Conservation (phyloP, 2,797 vertebrate genomes). For the Vultur gryphus region DNA sequence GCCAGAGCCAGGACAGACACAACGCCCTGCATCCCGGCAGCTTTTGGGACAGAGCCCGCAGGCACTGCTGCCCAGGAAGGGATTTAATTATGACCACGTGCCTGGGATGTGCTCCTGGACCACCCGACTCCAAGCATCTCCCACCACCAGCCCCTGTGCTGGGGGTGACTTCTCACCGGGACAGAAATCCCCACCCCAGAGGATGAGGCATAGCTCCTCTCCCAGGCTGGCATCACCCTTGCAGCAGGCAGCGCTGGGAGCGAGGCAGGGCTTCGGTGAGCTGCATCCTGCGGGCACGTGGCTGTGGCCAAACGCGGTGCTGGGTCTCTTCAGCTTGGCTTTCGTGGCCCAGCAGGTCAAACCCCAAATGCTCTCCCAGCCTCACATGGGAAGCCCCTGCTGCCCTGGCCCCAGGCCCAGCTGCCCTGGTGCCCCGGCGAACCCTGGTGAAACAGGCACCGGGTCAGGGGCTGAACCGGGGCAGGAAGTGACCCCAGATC, state of each 20-base stretch:
- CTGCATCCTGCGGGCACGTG: accelerated
- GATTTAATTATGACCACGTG: not conserved
- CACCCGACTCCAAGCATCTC: not conserved
- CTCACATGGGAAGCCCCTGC: accelerated
- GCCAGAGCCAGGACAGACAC: not conserved
- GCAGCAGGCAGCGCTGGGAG: not conserved
- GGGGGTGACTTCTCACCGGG: not conserved
- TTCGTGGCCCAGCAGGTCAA: not conserved
- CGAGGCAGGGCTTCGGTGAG: accelerated
- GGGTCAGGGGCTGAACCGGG: too few species aligned
- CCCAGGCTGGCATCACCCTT: not conserved
- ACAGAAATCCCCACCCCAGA: not conserved
- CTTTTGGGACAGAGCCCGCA: not conserved
- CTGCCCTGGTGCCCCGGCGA: too few species aligned
- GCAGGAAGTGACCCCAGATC: not conserved
- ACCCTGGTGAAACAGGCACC: not conserved
- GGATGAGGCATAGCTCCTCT: not conserved
- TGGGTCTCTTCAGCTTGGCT: not conserved
- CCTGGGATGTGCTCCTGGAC: not conserved
- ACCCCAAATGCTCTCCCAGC: not conserved
- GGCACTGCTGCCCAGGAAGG: not conserved
- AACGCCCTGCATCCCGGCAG: not conserved
- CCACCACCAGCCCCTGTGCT: not conserved
- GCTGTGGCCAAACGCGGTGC: accelerated
- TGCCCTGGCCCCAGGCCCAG: too few species aligned